Base-by-base conservation (phyloP, 2,113 vertebrate genomes). In the Onychostruthus taczanowskii region DNA sequence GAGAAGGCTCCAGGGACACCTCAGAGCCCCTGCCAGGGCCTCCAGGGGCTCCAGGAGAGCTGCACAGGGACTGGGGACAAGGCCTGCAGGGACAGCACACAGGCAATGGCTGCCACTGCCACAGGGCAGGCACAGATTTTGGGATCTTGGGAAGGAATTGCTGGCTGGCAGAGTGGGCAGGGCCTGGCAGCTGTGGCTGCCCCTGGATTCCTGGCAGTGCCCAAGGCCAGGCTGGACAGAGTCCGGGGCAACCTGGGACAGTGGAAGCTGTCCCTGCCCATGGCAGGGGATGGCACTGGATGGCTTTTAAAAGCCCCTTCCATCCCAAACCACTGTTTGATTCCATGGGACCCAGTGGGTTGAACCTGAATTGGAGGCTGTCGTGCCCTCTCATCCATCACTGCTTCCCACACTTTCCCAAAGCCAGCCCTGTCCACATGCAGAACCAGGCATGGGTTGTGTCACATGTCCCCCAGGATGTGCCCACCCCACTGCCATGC, bases 151-250 rank as follows among this genome's bases (percentile, higher is more conserved):
- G 28, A 0, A 64, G 69, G 9, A 74, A 84, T 55, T 46, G 5
- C 3, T 84, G 26, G 0, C 3, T 37, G 68, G 1, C 39, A 73
- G 56, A 21, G 39, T 44, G 81, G 50, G 31, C 10, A 83, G 5
- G 1, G 30, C 4, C 62, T 33, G 68, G 27, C 35, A 19, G 52
- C 9, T 33, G 59, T 4, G 0, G 53, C 12, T 49, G 63, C 4
- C 31, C 22, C 82, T 73, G 58, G 1, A 64, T 69, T 35, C 35
- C 75, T 82, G 79, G 46, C 0, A 30, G 17, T 16, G 12, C 2
- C 2, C 56, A 0, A 49, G 18, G 18, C 1, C 47, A 43, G n/a
- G 37, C 0, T 67, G 77, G 52, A 41, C 0, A 0, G 52, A 20
- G 23, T 13, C 61, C 2, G 28, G 35, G 30, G 47, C 5, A 39